These are phyloP conservation scores for Sesia apiformis DNA, from an alignment of 2,888 invertebrate genomes.

Conservation along the genomic window DNA sequence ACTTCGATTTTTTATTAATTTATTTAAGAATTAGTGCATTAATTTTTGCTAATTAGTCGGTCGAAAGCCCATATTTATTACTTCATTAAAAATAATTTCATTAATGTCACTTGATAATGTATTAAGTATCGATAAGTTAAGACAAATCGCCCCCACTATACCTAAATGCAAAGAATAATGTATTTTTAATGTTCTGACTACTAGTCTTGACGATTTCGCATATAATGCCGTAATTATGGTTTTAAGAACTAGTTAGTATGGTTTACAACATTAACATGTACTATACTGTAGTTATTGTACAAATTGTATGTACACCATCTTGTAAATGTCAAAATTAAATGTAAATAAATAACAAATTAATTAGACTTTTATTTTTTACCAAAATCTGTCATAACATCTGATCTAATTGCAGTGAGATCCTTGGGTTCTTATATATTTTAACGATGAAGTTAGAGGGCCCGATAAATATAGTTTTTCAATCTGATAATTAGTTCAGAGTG, in stretches of 20 bases:
- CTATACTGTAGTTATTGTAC: constrained; percentile 29
- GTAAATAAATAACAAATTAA: constrained; percentile 48
- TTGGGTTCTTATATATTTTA: too few relatives aligned
- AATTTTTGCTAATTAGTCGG: too few relatives aligned
- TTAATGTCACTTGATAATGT: too few relatives aligned
- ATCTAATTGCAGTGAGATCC: too few relatives aligned
- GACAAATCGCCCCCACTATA: neutral
- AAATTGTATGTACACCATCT: constrained; percentile 52
- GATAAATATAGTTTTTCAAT: too few relatives aligned
- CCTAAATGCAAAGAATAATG: neutral
- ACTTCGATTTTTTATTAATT: too few relatives aligned
- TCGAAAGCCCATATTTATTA: too few relatives aligned
- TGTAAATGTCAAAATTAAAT: constrained; percentile 63
- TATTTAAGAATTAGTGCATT: too few relatives aligned
- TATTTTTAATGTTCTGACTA: neutral
- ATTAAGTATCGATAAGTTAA: too few relatives aligned
- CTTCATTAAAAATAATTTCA: too few relatives aligned
- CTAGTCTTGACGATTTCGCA: constrained; percentile 50
- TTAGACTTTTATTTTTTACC: constrained; percentile 2
- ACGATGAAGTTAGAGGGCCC: too few relatives aligned
- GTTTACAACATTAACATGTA: neutral
- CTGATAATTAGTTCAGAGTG: too few relatives aligned
- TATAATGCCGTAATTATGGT: constrained; percentile 40
- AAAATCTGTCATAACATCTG: neutral
- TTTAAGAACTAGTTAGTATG: neutral